A percentile compares a stretch with the other conserved stretches of the same genome.
Evolutionary conservation across 2,113 vertebrate species (phyloP).

Genomic region (Hippocampus mohnikei): DNA sequence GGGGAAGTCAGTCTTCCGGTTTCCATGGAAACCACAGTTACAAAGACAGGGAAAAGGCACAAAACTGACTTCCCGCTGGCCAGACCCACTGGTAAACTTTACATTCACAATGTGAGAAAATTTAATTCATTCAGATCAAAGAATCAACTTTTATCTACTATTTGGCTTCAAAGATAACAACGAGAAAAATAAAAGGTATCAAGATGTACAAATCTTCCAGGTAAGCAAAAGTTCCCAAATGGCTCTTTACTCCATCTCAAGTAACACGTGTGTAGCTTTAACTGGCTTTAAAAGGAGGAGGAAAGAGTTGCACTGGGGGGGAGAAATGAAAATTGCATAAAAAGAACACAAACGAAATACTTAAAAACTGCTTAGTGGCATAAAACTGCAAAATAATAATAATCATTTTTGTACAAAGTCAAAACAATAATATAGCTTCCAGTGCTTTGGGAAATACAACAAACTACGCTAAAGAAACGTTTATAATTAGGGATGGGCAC

Average conservation of each 20-base stretch:
- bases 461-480: slow-evolving; percentile 56
- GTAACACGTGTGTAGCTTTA: slow-evolving; percentile 38
- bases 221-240: slow-evolving; percentile 51
- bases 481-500: slow-evolving; percentile 27
- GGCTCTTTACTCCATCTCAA: slow-evolving; percentile 30
- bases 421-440: slow-evolving; percentile 71
- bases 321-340: slow-evolving; percentile 58
- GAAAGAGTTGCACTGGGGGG: slow-evolving; percentile 35
- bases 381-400: slow-evolving; percentile 69
- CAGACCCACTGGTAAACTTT: slow-evolving; percentile 54
- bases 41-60: not conserved
- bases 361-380: slow-evolving; percentile 72
- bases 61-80: slow-evolving; percentile 33
- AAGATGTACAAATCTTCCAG: slow-evolving; percentile 60
- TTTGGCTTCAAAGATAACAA: slow-evolving; percentile 47
- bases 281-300: slow-evolving; percentile 43
- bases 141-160: slow-evolving; percentile 47
- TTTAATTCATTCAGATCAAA: slow-evolving; percentile 55
- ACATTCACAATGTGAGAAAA: slow-evolving; percentile 62
- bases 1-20: slow-evolving; percentile 37
- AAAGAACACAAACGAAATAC: slow-evolving; percentile 70
- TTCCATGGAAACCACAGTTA: slow-evolving; percentile 43
- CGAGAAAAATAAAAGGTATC: slow-evolving; percentile 50
- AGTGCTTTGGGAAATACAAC: slow-evolving; percentile 73
- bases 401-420: slow-evolving; percentile 69